Conservation (phyloP, 2,113 vertebrate species). For the Corynorhinus townsendii region DNA sequence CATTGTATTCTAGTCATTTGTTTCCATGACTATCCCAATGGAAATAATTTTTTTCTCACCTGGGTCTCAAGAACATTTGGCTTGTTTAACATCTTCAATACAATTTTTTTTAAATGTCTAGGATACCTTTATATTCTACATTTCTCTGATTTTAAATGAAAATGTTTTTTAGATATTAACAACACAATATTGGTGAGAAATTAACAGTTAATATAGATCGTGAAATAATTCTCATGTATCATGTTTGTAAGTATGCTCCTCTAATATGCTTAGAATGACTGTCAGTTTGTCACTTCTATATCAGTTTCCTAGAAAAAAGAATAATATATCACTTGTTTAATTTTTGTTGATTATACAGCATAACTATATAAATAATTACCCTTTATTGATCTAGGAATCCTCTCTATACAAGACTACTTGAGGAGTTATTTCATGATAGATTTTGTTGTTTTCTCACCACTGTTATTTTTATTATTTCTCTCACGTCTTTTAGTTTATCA, state of each 20-base stretch:
- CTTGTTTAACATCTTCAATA: neutral
- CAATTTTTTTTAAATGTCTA: neutral
- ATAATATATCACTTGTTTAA: neutral
- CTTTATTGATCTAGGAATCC: neutral
- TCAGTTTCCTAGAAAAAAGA: neutral
- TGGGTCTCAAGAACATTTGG: neutral
- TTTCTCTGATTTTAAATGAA: neutral
- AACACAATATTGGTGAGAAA: neutral
- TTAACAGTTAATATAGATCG: neutral
- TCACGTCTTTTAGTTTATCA: neutral
- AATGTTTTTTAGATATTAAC: neutral
- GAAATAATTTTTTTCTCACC: neutral
- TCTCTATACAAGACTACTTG: neutral
- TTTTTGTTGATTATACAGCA: neutral
- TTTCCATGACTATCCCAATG: neutral
- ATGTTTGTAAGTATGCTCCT: neutral
- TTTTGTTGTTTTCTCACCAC: neutral
- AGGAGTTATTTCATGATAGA: neutral
- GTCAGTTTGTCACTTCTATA: neutral
- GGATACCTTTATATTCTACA: neutral
- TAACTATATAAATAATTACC: neutral
- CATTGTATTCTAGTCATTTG: neutral
- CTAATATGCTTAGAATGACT: neutral
- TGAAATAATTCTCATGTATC: neutral
- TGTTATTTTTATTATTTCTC: neutral